Conservation (phyloP, 2,888 invertebrate genomes). For the Phyto melanocephala region DNA sequence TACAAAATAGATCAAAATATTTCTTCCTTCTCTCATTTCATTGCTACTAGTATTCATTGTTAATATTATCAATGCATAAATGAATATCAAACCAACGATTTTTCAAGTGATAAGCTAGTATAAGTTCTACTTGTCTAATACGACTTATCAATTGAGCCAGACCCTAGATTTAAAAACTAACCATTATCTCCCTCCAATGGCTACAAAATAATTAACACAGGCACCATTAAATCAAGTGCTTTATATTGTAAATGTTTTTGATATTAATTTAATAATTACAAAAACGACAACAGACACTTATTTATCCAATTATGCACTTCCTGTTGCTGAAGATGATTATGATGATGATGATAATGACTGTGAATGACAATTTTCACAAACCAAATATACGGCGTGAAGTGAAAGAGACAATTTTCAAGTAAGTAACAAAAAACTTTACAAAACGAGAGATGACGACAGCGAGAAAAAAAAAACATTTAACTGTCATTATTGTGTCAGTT, state of each 20-base stretch:
- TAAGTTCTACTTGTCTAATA: too few relatives aligned
- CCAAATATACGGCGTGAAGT: background rate
- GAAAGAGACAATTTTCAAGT: conserved; percentile 43
- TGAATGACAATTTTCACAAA: conserved; percentile 36
- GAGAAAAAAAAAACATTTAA: conserved; percentile 45
- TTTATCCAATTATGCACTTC: conserved; percentile 63
- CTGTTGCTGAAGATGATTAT: conserved; percentile 32
- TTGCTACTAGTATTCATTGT: too few relatives aligned
- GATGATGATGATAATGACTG: background rate
- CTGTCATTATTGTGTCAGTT: conserved; percentile 61
- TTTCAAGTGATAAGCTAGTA: too few relatives aligned
- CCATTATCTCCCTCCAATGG: background rate
- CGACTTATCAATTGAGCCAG: too few relatives aligned
- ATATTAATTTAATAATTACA: background rate
- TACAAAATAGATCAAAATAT: too few relatives aligned
- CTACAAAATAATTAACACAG: background rate
- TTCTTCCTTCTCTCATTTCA: too few relatives aligned
- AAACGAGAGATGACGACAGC: background rate
- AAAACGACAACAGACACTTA: conserved; percentile 40
- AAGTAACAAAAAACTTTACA: conserved; percentile 16
- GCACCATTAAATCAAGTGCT: conserved; percentile 7
- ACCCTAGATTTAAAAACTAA: background rate
- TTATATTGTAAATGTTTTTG: conserved; percentile 8
- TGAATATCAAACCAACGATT: too few relatives aligned
- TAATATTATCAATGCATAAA: too few relatives aligned